Percentiles rank a stretch among this genome's conserved stretches.
These are phyloP conservation scores for Mercenaria mercenaria DNA, from an alignment of 1,140 invertebrate species.

Conservation along the genomic window DNA sequence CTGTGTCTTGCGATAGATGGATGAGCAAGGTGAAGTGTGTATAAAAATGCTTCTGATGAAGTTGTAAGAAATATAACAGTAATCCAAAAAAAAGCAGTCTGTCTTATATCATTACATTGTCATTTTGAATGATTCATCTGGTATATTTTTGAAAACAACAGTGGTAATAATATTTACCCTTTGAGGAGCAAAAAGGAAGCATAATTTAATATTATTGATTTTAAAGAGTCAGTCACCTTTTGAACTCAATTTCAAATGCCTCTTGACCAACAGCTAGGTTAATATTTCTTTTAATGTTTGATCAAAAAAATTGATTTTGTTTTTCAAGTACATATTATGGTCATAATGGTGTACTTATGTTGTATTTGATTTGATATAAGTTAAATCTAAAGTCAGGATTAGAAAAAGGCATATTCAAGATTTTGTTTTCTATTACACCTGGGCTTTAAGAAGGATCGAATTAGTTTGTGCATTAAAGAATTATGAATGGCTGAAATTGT, in stretches of 20 bases:
- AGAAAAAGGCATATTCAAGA: not conserved
- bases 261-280: not conserved
- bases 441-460: not conserved
- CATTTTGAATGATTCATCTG: no score
- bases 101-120: no score
- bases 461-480: no score
- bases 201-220: not conserved
- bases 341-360: not conserved
- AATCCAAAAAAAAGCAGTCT: no score
- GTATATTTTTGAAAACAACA: no score
- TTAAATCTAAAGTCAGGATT: not conserved
- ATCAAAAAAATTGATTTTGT: constrained; percentile 9
- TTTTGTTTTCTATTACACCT: constrained; percentile 1
- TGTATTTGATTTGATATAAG: not conserved
- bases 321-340: constrained; percentile 6
- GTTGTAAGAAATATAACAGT: no score
- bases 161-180: no score
- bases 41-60: no score
- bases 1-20: no score
- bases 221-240: not conserved
- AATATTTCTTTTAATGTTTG: not conserved
- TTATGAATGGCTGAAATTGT: no score
- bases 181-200: not conserved
- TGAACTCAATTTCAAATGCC: not conserved
- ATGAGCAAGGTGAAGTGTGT: no score